Conservation (phyloP, 2,888 invertebrate species). For the Andrena bucephala region DNA sequence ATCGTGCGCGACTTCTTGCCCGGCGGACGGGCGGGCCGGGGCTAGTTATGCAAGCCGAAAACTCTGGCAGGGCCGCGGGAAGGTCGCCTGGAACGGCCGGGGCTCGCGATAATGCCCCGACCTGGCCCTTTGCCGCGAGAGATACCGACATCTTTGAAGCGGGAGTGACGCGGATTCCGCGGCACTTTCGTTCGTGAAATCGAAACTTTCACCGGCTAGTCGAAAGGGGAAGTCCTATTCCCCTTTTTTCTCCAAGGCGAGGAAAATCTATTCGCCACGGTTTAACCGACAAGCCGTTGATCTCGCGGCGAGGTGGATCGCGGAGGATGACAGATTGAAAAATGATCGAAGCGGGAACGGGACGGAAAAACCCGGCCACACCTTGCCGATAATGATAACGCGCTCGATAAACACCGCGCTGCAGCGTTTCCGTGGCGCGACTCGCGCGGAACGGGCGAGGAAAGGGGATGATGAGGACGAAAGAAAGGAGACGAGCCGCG, state of each 20-base stretch:
- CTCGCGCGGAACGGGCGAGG: background rate
- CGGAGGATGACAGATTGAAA: slow-evolving; percentile 28
- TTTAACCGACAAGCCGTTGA: background rate
- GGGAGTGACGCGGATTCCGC: no score
- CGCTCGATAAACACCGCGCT: slow-evolving; percentile 41
- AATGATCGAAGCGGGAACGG: slow-evolving; percentile 1
- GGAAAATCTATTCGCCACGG: slow-evolving; percentile 20
- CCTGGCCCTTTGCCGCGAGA: background rate
- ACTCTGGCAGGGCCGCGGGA: slow-evolving; percentile 53
- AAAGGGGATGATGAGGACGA: background rate
- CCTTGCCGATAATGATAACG: slow-evolving; percentile 52
- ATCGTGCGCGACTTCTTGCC: slow-evolving; percentile 75
- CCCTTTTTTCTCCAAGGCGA: background rate
- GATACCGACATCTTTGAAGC: no score
- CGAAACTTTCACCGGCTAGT: background rate
- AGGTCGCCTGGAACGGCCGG: slow-evolving; percentile 46
- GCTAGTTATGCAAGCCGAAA: slow-evolving; percentile 75
- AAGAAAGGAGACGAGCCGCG: slow-evolving; percentile 1
- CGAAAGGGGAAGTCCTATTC: background rate
- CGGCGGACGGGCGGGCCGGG: slow-evolving; percentile 70
- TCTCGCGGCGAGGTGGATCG: background rate
- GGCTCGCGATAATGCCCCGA: slow-evolving; percentile 20
- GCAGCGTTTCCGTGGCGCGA: slow-evolving; percentile 17
- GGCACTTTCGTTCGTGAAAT: background rate
- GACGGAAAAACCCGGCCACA: slow-evolving; percentile 16